Base-by-base conservation (phyloP, 2,888 invertebrate genomes). In the Diogma glabrata region DNA sequence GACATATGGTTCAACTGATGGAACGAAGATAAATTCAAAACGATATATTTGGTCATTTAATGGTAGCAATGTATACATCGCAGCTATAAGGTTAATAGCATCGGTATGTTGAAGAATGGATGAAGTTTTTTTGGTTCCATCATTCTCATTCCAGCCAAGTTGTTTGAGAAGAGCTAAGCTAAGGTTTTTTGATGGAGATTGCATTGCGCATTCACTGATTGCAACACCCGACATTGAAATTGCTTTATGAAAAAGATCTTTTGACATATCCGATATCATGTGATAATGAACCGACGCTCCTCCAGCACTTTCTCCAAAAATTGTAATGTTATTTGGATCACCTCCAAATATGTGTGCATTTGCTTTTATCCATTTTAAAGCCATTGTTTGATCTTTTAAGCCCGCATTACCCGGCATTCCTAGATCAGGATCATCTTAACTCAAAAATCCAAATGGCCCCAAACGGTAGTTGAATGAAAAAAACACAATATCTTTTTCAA, bases 251-350 rank as follows among this genome's bases (percentile, higher is more conserved):
- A 70, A 71, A 9, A 69, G 61, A 43, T 60, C 59, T 57, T 66
- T 70, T 2, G 74, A 63, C 60, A 72, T 67, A 30, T 74, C 72
- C 0, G 74, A 74, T 6, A 75, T 58, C 58, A 72, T 66, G 58
- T 75, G 64, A 52, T 67, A 72, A 55, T 75, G 73, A 1, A 70
- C 66, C 3, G 73, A 69, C 20, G 67, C 69, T 7, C 65, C 73
- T 2, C 75, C 75, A 2, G 75, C 75, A 57, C 75, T 43, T n/a
- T 43, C 43, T 22, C 43, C 43, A 22, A 43, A 43, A 14, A 43
- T n/a, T 8, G 43, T 43, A 10, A 43, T 43, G 14, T 43, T 43
- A 43, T 43, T 43, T 14, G 43, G 43, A 6, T 43, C 43, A 7
- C 55, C 16, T 53, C 46, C 43, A 33, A 50, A 50, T 22, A 5